phyloP scores from a whole-genome alignment of 2,888 invertebrate species.

The Pterostichus madidus region DNA sequence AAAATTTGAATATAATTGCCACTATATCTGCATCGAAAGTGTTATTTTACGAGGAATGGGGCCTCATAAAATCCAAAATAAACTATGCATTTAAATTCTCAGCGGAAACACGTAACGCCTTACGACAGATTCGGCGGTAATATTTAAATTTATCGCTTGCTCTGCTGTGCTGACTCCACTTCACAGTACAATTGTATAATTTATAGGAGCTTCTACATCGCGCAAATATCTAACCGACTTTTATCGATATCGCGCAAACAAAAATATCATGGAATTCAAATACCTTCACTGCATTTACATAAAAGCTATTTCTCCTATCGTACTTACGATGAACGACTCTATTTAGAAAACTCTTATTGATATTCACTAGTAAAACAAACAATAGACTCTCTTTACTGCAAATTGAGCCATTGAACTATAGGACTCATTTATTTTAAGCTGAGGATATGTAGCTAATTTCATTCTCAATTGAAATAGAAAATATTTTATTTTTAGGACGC shows the following conservation, averaged over 20 bases:
- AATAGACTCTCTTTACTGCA: no score
- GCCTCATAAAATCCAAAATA: slow-evolving; percentile 55
- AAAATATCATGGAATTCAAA: slow-evolving; percentile 12
- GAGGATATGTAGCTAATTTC: no score
- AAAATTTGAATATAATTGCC: slow-evolving; percentile 63
- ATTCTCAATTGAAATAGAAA: no score
- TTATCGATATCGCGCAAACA: slow-evolving; percentile 47
- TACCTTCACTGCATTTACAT: no score
- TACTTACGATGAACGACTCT: no score
- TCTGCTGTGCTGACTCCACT: slow-evolving; percentile 56
- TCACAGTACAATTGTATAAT: slow-evolving; percentile 53
- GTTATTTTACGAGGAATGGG: slow-evolving; percentile 57
- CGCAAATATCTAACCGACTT: slow-evolving; percentile 23
- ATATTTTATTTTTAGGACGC: no score
- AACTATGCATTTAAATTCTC: slow-evolving; percentile 63
- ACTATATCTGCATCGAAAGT: slow-evolving; percentile 64
- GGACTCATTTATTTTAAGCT: no score
- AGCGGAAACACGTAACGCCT: slow-evolving; percentile 44
- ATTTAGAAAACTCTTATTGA: no score
- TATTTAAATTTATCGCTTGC: slow-evolving; percentile 61
- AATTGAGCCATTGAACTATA: no score
- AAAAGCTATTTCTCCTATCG: no score
- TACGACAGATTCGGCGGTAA: slow-evolving; percentile 57
- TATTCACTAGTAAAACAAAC: no score
- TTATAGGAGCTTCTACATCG: slow-evolving; percentile 36